Conservation (phyloP, 2,113 vertebrate species). For the Rhea pennata region DNA sequence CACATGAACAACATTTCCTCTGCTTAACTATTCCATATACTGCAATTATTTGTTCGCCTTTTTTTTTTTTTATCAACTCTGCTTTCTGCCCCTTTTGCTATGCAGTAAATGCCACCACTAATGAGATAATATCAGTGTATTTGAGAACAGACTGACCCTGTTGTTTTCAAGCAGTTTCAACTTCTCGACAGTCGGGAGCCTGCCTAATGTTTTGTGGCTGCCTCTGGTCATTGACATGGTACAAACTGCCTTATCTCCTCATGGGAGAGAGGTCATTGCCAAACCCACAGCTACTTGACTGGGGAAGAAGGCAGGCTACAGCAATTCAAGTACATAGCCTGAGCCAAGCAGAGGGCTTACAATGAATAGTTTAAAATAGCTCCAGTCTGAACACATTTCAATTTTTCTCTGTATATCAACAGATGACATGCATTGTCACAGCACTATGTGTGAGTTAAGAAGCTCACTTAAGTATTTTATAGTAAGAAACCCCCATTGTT, state of each 20-base stretch:
- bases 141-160: constrained; percentile 67
- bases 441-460: neutral
- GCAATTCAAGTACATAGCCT: neutral
- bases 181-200: constrained; percentile 76
- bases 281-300: constrained; percentile 64
- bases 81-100: constrained; percentile 30
- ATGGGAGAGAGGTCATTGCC: constrained; percentile 64
- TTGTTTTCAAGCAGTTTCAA: constrained; percentile 64
- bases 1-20: neutral
- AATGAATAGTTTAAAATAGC: constrained; percentile 67
- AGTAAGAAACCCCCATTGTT: neutral
- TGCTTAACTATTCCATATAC: neutral
- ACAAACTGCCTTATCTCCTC: constrained; percentile 74
- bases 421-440: constrained; percentile 16
- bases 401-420: constrained; percentile 24
- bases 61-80: constrained; percentile 1
- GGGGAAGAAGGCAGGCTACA: constrained; percentile 34
- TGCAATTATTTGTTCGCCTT: constrained; percentile 11
- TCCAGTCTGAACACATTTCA: constrained; percentile 27
- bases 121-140: constrained; percentile 75
- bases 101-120: constrained; percentile 69
- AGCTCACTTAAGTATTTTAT: neutral
- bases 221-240: constrained; percentile 75
- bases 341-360: constrained; percentile 6
- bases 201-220: constrained; percentile 76